phyloP scores from a whole-genome alignment of 2,113 vertebrate genomes.

The Proterorhinus semilunaris region DNA sequence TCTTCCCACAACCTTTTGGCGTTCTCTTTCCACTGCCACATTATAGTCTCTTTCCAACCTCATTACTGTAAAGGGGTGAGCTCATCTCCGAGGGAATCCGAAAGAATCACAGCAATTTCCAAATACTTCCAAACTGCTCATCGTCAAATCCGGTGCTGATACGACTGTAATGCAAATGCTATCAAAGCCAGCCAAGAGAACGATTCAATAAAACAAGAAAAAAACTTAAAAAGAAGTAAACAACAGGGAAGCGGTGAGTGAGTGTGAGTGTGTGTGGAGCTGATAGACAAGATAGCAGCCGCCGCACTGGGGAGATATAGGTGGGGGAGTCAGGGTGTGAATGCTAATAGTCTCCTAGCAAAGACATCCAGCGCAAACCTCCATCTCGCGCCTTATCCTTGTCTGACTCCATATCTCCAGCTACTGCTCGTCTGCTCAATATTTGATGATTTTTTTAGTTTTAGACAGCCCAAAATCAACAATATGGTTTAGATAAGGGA shows the following conservation, averaged over 20 bases:
- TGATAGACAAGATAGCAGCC: slow-evolving; percentile 58
- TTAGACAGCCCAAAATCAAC: neutral
- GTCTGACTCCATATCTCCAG: slow-evolving; percentile 28
- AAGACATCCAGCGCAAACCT: slow-evolving; percentile 48
- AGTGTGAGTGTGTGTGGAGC: slow-evolving; percentile 27
- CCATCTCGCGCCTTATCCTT: slow-evolving; percentile 41
- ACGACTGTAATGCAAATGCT: slow-evolving; percentile 9
- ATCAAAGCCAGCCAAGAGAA: neutral
- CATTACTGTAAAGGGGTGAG: slow-evolving; percentile 7
- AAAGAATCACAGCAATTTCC: slow-evolving; percentile 16
- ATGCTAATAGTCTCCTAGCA: slow-evolving; percentile 63
- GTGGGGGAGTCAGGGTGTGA: slow-evolving; percentile 46
- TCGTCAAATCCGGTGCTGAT: slow-evolving; percentile 1
- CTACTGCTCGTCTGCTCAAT: neutral
- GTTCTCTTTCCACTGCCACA: neutral
- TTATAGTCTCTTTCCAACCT: slow-evolving; percentile 10
- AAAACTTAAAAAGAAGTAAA: slow-evolving; percentile 3
- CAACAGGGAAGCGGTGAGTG: neutral
- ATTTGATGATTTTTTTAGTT: neutral
- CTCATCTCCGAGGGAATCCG: slow-evolving; percentile 22
- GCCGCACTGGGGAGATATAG: slow-evolving; percentile 35
- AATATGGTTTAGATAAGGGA: neutral
- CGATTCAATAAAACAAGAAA: slow-evolving; percentile 9
- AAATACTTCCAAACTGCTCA: slow-evolving; percentile 17
- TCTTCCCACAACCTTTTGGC: neutral